Conservation (phyloP, 2,113 vertebrate genomes). For the Osmerus mordax region DNA sequence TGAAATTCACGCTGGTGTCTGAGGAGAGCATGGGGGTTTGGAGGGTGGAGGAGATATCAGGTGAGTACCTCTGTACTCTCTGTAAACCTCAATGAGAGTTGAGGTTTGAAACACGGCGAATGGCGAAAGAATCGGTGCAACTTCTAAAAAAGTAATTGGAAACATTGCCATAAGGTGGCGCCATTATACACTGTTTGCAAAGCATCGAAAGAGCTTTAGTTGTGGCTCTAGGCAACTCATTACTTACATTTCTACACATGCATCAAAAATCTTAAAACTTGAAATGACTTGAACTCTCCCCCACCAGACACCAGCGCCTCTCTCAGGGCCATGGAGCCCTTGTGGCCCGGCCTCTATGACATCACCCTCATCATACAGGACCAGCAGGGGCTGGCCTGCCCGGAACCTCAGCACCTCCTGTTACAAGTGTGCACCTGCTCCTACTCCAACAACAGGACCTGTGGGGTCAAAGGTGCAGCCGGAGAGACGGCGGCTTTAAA, state of each 20-base stretch:
- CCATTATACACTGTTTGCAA: too few relatives aligned
- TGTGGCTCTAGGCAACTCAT: too few relatives aligned
- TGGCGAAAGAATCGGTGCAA: not conserved
- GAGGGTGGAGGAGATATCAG: constrained; percentile 66
- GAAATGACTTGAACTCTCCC: not conserved
- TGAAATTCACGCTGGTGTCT: constrained; percentile 67
- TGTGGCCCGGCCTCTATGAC: constrained; percentile 48
- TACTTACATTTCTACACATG: too few relatives aligned
- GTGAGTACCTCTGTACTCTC: constrained; percentile 54
- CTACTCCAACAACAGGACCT: constrained; percentile 7
- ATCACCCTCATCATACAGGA: constrained; percentile 39
- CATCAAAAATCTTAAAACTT: not conserved
- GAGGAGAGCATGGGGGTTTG: constrained; percentile 55
- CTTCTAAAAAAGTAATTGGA: not conserved
- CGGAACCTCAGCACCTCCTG: constrained; percentile 27
- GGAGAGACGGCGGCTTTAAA: not conserved
- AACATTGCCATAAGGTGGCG: not conserved
- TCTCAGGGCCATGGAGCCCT: not conserved
- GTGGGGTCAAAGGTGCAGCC: not conserved
- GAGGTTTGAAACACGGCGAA: not conserved
- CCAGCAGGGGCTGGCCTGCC: constrained; percentile 46
- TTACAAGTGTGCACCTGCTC: constrained; percentile 46
- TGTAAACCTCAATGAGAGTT: not conserved
- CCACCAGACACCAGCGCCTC: constrained; percentile 24
- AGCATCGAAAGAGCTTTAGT: too few relatives aligned